These are phyloP conservation scores for Scyliorhinus canicula DNA, from an alignment of 2,797 vertebrate genomes.

Conservation along the genomic window DNA sequence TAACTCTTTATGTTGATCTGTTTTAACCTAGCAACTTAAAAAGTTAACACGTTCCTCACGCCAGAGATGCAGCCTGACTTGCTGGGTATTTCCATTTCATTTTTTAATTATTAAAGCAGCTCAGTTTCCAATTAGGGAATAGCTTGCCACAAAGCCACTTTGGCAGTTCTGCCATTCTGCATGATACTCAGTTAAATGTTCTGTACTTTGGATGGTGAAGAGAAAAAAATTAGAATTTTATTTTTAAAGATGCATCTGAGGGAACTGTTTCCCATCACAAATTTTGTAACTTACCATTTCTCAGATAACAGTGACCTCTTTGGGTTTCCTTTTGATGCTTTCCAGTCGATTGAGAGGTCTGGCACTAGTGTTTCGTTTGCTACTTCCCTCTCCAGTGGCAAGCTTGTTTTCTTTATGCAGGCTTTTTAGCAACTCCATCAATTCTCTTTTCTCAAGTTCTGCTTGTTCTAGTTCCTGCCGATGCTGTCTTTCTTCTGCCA, in stretches of 20 bases:
- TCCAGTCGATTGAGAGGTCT: constrained; percentile 62
- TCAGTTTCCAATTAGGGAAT: not conserved
- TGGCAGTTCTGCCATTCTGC: not conserved
- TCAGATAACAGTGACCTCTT: constrained; percentile 71
- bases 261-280: not conserved
- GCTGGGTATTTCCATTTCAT: no score
- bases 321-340: constrained; percentile 71
- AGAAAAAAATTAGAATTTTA: not conserved
- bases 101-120: not conserved
- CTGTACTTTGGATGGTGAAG: not conserved
- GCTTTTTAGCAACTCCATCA: constrained; percentile 70
- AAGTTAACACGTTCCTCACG: no score
- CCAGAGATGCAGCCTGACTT: no score
- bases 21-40: no score
- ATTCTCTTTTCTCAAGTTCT: constrained; percentile 73
- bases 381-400: constrained; percentile 52
- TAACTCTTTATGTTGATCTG: no score
- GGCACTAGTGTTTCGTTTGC: constrained; percentile 54
- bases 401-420: constrained; percentile 61
- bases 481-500: constrained; percentile 71
- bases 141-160: not conserved
- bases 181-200: not conserved
- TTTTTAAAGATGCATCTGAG: not conserved
- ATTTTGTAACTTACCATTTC: not conserved
- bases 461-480: constrained; percentile 74